phyloP scores from a whole-genome alignment of 2,888 invertebrate genomes.

The Pocota personata region DNA sequence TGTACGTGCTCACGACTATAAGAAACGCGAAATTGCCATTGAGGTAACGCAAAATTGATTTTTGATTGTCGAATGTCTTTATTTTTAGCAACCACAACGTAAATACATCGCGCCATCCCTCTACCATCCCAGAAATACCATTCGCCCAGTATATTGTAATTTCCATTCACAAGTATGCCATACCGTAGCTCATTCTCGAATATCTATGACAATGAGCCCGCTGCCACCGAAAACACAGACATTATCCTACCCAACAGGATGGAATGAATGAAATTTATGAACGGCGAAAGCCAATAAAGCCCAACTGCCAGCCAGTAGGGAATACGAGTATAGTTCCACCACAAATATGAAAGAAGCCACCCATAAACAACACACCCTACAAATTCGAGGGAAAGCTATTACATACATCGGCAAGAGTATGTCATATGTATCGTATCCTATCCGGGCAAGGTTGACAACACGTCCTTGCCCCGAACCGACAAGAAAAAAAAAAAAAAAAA shows the following conservation, averaged over 20 bases:
- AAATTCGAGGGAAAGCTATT: slow-evolving; percentile 33
- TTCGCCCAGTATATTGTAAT: not conserved
- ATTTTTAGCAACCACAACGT: slow-evolving; percentile 39
- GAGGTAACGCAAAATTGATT: slow-evolving; percentile 66
- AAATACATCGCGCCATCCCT: not conserved
- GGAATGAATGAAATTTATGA: slow-evolving; percentile 64
- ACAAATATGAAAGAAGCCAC: slow-evolving; percentile 45
- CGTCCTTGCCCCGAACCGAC: slow-evolving; percentile 54
- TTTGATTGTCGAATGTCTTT: slow-evolving; percentile 69
- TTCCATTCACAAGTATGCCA: slow-evolving; percentile 28
- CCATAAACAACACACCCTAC: slow-evolving; percentile 59
- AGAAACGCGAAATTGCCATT: slow-evolving; percentile 67
- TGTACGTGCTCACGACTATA: slow-evolving; percentile 42
- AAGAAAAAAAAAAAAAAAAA: slow-evolving; percentile 23
- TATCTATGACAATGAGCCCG: slow-evolving; percentile 50
- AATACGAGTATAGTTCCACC: slow-evolving; percentile 16
- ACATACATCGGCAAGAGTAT: not conserved
- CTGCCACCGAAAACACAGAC: slow-evolving; percentile 21
- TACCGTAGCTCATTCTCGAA: slow-evolving; percentile 23
- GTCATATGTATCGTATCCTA: slow-evolving; percentile 37
- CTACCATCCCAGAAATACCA: not conserved
- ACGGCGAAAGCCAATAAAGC: slow-evolving; percentile 66
- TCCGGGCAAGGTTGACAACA: slow-evolving; percentile 45
- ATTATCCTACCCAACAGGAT: slow-evolving; percentile 45
- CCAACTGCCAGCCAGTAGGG: slow-evolving; percentile 60